Base-by-base conservation (phyloP, 2,888 invertebrate genomes). In the Seladonia tumulorum region DNA sequence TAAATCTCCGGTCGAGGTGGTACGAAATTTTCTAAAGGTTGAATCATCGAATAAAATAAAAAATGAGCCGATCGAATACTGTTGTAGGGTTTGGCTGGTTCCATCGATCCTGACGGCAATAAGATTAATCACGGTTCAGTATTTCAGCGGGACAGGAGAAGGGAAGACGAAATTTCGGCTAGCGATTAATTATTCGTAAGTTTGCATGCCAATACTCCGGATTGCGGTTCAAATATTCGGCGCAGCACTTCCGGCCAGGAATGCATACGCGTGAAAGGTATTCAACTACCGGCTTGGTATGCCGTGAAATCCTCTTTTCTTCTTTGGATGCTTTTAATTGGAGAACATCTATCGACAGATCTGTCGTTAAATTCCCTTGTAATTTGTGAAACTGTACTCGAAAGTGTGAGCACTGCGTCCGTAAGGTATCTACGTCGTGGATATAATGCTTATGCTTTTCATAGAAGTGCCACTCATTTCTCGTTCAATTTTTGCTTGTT, bases 101-200 rank as follows among this genome's bases (percentile, higher is more conserved):
- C 63, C 63, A 79, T 71, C 83, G 83, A 80, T 74, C 73, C 78
- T 66, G 75, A 57, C 18, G 29, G 53, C 79, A 63, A 86, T 88
- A 88, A 90, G 90, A 89, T 88, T 90, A 89, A 89, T 86, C 82
- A 72, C 42, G 72, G 79, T n/a, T 68, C 79, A 66, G 53, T 47
- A 22, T 73, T 71, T n/a, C 70, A 42, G 18, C 60, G 66, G 12
- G 70, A 47, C 25, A 18, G 49, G 75, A 16, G 42, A 63, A 76
- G 86, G 63, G 66, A 84, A 81, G 77, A 82, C 80, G 85, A 90
- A 90, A 89, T 90, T 90, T 90, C 72, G 73, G 39, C 57, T 57
- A 57, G 45, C 88, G 81, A 90, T 90, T 88, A 90, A 90, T 90
- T 90, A 87, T 82, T 81, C 76, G 82, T 80, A 90, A 90, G 82